Base-by-base conservation (phyloP, 2,888 invertebrate species). In the Merodon equestris region DNA sequence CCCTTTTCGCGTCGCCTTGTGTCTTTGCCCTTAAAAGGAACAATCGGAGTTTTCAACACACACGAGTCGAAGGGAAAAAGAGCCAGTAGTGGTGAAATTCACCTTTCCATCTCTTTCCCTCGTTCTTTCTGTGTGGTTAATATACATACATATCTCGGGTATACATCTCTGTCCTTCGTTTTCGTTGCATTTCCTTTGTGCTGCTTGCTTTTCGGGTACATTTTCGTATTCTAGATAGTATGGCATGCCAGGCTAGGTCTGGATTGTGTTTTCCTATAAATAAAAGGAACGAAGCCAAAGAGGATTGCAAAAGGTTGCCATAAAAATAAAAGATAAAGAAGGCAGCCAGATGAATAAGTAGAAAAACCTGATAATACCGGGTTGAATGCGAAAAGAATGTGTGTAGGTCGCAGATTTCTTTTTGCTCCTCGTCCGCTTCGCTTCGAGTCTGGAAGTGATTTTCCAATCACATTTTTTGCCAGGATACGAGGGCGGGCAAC, bases 321-420 rank as follows among this genome's bases (percentile, higher is more conserved):
- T 61, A 70, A 70, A 66, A 51, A 44, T n/a, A 15, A 17, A 13
- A 19, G 44, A 14, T 13, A 27, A 27, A 27, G 7, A 27, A 27
- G 7, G 7, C 27, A 2, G 27, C n/a, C 17, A 13, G 27, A n/a
- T 19, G 19, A 38, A 9, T n/a, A n/a, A 50, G 9, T 38, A 40
- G 27, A 27, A 47, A 45, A 53, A 60, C 17, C n/a, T 40, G 17
- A 47, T 61, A 54, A 48, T 70, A 53, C 54, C 36, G 61, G 56
- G 54, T 61, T 56, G 71, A 71, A 50, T 63, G 50, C 40, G 54
- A 63, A 56, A 54, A 48, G 48, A 63, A 71, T 71, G 71, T 63
- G 71, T 71, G 71, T 71, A 71, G 61, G 70, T 71, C 54, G 70
- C 48, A 70, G 7, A 40, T 53, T 36, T 60, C 27, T 2, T 27